phyloP scores from a whole-genome alignment of 2,888 invertebrate genomes.

The Eretmocerus hayati region DNA sequence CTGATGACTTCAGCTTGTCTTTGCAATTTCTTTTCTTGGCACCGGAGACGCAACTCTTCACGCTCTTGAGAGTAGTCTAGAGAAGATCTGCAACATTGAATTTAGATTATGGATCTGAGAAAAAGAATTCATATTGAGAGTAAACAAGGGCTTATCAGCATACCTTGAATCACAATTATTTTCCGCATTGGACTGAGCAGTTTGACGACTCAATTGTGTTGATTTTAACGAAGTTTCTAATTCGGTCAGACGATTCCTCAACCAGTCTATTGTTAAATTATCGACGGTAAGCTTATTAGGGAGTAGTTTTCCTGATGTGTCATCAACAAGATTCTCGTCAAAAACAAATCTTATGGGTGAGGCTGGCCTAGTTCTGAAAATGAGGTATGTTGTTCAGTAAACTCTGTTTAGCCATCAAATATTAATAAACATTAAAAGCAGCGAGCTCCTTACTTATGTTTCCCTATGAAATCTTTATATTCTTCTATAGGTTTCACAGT shows the following conservation, averaged over 20 bases:
- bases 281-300: slow-evolving; percentile 87
- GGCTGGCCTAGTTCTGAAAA: slow-evolving; percentile 67
- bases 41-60: slow-evolving; percentile 72
- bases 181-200: slow-evolving; percentile 30
- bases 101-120: slow-evolving; percentile 6
- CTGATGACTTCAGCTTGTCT: slow-evolving; percentile 78
- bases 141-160: no score
- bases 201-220: slow-evolving; percentile 57
- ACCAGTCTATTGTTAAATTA: slow-evolving; percentile 85
- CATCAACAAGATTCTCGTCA: slow-evolving; percentile 80
- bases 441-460: slow-evolving; percentile 80
- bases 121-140: no score
- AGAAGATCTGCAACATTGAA: slow-evolving; percentile 28
- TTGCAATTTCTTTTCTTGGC: slow-evolving; percentile 75
- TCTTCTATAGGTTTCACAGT: slow-evolving; percentile 77
- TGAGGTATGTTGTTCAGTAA: slow-evolving; percentile 1
- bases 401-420: no score
- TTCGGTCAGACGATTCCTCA: slow-evolving; percentile 72
- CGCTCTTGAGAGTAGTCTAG: slow-evolving; percentile 44
- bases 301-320: slow-evolving; percentile 77
- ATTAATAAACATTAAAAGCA: no score
- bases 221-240: slow-evolving; percentile 73
- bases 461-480: slow-evolving; percentile 82
- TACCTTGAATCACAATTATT: slow-evolving; percentile 39
- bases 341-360: slow-evolving; percentile 75